phyloP scores from a whole-genome alignment of 2,113 vertebrate species.

The Carassius gibelio region DNA sequence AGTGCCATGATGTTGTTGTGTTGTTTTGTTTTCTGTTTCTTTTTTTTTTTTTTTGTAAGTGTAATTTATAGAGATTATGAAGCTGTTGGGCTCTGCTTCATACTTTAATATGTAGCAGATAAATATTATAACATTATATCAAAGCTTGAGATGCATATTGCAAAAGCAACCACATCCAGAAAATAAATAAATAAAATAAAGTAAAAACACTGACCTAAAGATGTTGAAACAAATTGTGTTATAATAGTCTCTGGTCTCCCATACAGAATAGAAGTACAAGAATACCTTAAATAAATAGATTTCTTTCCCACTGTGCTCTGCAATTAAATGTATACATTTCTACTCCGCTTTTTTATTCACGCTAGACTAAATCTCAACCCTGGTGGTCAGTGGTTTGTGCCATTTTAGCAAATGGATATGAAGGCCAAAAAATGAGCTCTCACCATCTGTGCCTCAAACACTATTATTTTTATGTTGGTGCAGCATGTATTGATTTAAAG shows the following conservation, averaged over 20 bases:
- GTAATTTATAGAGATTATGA: not conserved
- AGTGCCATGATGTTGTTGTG: too few species aligned
- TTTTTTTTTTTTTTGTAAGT: too few species aligned
- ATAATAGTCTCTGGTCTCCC: not conserved
- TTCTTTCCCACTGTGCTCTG: too few species aligned
- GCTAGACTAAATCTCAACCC: not conserved
- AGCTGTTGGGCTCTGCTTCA: not conserved
- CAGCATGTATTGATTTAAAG: conserved; percentile 41
- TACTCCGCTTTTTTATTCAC: not conserved
- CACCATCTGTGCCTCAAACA: not conserved
- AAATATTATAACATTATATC: not conserved
- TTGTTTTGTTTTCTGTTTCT: too few species aligned
- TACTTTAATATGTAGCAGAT: not conserved
- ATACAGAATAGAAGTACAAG: not conserved
- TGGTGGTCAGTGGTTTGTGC: conserved; percentile 3
- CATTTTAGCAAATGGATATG: conserved; percentile 14
- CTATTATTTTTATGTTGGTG: conserved; percentile 35
- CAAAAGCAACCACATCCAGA: not conserved
- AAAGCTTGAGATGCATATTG: not conserved
- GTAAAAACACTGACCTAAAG: too few species aligned
- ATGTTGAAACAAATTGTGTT: not conserved
- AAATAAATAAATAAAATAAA: not conserved
- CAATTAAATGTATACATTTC: not conserved
- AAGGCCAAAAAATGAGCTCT: conserved; percentile 23
- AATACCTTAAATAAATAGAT: not conserved